These are phyloP conservation scores for Junco hyemalis DNA, from an alignment of 2,113 vertebrate species.

Conservation along the genomic window DNA sequence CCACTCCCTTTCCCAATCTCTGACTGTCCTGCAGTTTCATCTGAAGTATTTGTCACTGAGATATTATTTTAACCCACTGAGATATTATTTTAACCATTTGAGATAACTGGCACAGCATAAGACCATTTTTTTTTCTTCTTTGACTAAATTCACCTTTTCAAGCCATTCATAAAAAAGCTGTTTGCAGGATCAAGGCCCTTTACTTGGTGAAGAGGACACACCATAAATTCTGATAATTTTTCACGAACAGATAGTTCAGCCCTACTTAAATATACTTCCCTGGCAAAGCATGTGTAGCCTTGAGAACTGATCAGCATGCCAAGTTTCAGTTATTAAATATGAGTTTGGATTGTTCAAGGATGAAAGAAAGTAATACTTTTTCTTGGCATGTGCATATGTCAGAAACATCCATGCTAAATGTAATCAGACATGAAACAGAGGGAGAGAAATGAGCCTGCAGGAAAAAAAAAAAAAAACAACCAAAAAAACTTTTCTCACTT, in stretches of 20 bases:
- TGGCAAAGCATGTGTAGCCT: neutral
- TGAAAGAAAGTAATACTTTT: slow-evolving; percentile 14
- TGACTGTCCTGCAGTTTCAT: neutral
- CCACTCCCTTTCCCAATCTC: neutral
- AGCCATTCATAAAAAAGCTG: neutral
- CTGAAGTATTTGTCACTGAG: neutral
- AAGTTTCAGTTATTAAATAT: slow-evolving; percentile 21
- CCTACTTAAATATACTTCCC: neutral
- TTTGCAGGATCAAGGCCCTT: neutral
- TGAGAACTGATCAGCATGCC: neutral
- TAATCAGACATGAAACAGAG: slow-evolving; percentile 21
- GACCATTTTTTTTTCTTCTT: neutral
- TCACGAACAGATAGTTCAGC: neutral
- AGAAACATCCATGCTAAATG: slow-evolving; percentile 49
- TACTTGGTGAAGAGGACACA: neutral
- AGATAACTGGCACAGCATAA: neutral
- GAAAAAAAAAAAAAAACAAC: neutral
- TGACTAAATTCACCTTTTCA: neutral
- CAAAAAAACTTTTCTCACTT: neutral
- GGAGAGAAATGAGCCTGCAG: neutral
- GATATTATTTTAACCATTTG: neutral
- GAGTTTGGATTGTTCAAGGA: neutral
- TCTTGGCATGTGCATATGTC: neutral
- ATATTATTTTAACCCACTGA: neutral
- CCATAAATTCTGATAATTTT: neutral